Evolutionary conservation across 1,140 invertebrate genomes (phyloP), one percentile per base, ranked within the genome.

Genomic region (Drosophila erecta): DNA sequence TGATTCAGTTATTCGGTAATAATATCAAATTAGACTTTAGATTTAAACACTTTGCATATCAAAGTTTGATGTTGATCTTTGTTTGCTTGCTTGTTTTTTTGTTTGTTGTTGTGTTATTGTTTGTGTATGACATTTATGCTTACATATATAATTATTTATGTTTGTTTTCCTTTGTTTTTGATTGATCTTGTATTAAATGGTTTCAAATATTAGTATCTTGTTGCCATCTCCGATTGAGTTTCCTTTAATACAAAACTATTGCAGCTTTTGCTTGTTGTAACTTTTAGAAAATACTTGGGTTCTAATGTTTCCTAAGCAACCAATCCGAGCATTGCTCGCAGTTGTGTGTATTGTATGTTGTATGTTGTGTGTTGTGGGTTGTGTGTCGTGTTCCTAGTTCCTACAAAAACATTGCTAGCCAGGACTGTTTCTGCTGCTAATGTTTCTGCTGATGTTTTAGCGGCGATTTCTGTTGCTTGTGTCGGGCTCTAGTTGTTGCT

Each of bases 231-330:
- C 59, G 72, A 69, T 76, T 49, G 46, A 53, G 59, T 56, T 72
- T 83, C 46, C 33, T 84, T 49, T 38, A 89, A 72, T 84, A 77
- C 73, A 84, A 90, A 81, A 73, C 59, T 80, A 90, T 89, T 78
- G 69, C 76, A 89, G 60, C 66, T 58, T 61, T 49, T 56, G 75
- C 22, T 50, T 51, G 40, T 71, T 59, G 17, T 66, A 76, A 62
- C 72, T 56, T 55, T 80, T 80, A 56, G 67, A 80, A 85, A 85
- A 85, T 81, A 69, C 70, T 75, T 74, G 44, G 51, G 47, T 22
- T 43, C 38, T 60, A 17, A 49, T 50, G 14, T 58, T 59, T 56
- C 44, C 40, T 49, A 44, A 47, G 46, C 43, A 53, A 71, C 54
- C 38, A 60, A 62, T 60, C 37, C 46, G 51, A 54, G 51, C 78